Conservation (phyloP, 2,888 invertebrate species). For the Meteorus cinctellus region DNA sequence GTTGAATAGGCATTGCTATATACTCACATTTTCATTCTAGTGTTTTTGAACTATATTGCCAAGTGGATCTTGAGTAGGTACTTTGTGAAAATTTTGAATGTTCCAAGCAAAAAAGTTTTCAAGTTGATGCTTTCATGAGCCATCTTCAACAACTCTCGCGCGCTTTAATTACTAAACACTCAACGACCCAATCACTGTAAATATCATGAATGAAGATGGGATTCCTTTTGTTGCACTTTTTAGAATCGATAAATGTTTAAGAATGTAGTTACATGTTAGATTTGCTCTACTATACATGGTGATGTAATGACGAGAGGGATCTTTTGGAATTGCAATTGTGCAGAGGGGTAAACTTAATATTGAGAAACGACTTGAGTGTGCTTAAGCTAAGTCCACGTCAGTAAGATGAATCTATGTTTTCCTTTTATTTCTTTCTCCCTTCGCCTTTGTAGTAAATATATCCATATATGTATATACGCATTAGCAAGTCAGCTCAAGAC, state of each 20-base stretch:
- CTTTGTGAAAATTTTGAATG: conserved; percentile 51
- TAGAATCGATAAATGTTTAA: conserved; percentile 10
- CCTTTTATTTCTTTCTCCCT: conserved; percentile 35
- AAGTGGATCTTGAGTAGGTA: conserved; percentile 50
- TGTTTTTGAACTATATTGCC: conserved; percentile 38
- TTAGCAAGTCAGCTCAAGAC: conserved; percentile 34
- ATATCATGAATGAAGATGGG: neutral
- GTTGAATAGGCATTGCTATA: conserved; percentile 7
- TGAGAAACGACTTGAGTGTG: conserved; percentile 51
- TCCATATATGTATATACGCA: neutral
- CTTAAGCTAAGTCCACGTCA: conserved; percentile 51
- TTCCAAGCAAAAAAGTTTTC: conserved; percentile 33
- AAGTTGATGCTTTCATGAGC: conserved; percentile 11
- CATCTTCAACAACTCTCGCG: conserved; percentile 20
- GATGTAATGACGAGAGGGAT: conserved; percentile 35
- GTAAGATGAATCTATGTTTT: conserved; percentile 54
- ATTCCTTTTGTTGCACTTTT: neutral
- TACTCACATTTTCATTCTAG: neutral
- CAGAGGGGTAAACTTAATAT: conserved; percentile 51
- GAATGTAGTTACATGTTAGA: neutral
- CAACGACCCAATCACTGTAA: conserved; percentile 24
- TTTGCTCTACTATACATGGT: conserved; percentile 11
- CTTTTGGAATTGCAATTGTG: conserved; percentile 44
- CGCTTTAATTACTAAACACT: conserved; percentile 27
- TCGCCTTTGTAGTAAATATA: neutral